phyloP scores from a whole-genome alignment of 2,797 vertebrate genomes.

The Epinephelus awoara region DNA sequence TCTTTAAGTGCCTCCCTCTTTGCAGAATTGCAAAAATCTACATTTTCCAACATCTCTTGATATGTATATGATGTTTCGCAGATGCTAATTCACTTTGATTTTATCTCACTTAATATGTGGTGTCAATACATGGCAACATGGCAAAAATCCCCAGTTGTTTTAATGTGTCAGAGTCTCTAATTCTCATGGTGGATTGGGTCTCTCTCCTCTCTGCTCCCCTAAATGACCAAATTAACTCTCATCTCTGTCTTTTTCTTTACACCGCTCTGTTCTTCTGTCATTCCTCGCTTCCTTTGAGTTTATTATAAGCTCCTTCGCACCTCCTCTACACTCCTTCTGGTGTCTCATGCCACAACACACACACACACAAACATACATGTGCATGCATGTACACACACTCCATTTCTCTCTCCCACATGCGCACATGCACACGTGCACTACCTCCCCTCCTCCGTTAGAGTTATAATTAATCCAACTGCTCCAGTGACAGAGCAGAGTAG shows the following conservation, averaged over 20 bases:
- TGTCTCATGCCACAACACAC: slow-evolving; percentile 34
- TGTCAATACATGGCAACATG: not conserved
- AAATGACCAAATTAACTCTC: slow-evolving; percentile 7
- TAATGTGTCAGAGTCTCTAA: slow-evolving; percentile 11
- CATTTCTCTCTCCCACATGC: slow-evolving; percentile 11
- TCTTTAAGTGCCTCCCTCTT: not conserved
- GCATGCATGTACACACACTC: slow-evolving; percentile 36
- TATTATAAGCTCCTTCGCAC: slow-evolving; percentile 50
- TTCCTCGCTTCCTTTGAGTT: slow-evolving; percentile 37
- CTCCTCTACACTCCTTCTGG: slow-evolving; percentile 42
- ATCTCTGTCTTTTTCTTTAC: slow-evolving; percentile 3
- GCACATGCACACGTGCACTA: slow-evolving; percentile 30
- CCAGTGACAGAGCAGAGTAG: slow-evolving; percentile 75
- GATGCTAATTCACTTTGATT: not conserved
- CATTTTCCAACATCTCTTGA: not conserved
- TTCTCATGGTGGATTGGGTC: not conserved
- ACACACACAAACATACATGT: slow-evolving; percentile 47
- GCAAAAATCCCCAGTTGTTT: slow-evolving; percentile 11
- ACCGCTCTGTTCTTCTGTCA: not conserved
- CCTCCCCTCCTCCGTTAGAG: slow-evolving; percentile 69
- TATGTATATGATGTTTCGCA: not conserved
- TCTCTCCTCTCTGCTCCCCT: not conserved
- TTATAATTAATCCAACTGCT: slow-evolving; percentile 83
- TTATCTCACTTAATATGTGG: not conserved
- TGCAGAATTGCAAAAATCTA: not conserved